These are phyloP conservation scores for Argentina silus DNA, from an alignment of 2,797 vertebrate genomes.

Conservation along the genomic window DNA sequence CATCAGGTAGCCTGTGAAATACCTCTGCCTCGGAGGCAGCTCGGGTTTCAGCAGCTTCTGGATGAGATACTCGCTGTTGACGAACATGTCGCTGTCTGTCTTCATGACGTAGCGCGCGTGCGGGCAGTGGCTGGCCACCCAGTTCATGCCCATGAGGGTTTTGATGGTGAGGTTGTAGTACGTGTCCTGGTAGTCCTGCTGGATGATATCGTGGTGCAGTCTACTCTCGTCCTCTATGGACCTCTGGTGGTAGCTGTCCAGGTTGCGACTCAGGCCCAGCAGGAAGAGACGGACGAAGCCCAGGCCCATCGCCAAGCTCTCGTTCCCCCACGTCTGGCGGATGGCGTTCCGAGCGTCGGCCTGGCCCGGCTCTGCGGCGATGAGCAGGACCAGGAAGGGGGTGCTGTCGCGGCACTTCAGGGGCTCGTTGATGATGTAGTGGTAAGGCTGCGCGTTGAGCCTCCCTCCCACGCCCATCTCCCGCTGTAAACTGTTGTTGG, in stretches of 20 bases:
- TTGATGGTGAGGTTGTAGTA: slow-evolving; percentile 98
- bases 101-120: slow-evolving; percentile 93
- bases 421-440: slow-evolving; percentile 92
- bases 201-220: slow-evolving; percentile 89
- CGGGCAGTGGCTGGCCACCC: slow-evolving; percentile 94
- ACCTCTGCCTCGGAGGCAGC: slow-evolving; percentile 86
- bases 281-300: slow-evolving; percentile 91
- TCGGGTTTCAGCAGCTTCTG: slow-evolving; percentile 96
- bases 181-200: slow-evolving; percentile 95
- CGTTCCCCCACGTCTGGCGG: slow-evolving; percentile 95
- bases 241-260: slow-evolving; percentile 80
- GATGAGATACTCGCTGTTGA: slow-evolving; percentile 98
- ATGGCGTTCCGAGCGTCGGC: slow-evolving; percentile 91
- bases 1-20: slow-evolving; percentile 98
- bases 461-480: slow-evolving; percentile 89
- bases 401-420: slow-evolving; percentile 86
- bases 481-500: slow-evolving; percentile 91
- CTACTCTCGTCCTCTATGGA: slow-evolving; percentile 92
- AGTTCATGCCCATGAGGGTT: slow-evolving; percentile 99
- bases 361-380: slow-evolving; percentile 91
- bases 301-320: slow-evolving; percentile 86
- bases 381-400: slow-evolving; percentile 92
- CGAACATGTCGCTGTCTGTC: slow-evolving; percentile 99
- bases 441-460: slow-evolving; percentile 87
- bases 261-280: slow-evolving; percentile 81